phyloP scores from a whole-genome alignment of 2,888 invertebrate species.

The Hydroisotoma schaefferi region DNA sequence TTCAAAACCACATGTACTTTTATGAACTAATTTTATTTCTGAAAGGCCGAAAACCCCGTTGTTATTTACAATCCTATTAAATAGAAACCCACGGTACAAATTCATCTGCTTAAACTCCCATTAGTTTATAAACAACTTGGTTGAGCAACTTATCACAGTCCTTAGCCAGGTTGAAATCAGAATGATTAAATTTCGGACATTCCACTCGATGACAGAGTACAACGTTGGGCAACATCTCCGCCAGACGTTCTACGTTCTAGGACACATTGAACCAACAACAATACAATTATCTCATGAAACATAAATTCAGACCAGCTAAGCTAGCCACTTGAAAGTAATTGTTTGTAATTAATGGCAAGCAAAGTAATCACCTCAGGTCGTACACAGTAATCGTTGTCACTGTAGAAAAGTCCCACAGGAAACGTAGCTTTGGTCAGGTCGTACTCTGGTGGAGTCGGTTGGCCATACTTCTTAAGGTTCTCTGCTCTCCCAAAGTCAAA shows the following conservation, averaged over 20 bases:
- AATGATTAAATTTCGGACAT: slow-evolving; percentile 25
- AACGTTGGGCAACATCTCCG: not conserved
- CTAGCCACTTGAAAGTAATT: too few species aligned
- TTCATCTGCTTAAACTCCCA: too few species aligned
- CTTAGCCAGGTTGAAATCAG: slow-evolving; percentile 35
- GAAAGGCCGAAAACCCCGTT: too few species aligned
- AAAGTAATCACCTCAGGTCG: not conserved
- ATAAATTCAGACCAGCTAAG: too few species aligned
- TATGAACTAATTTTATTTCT: too few species aligned
- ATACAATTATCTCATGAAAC: too few species aligned
- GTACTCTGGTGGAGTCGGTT: slow-evolving; percentile 18
- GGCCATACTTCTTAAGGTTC: slow-evolving; percentile 10
- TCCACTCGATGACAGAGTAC: not conserved
- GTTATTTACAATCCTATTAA: too few species aligned
- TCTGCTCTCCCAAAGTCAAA: slow-evolving; percentile 49
- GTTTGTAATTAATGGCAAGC: not conserved
- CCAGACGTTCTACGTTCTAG: not conserved
- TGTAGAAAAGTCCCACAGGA: slow-evolving; percentile 49
- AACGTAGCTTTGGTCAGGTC: slow-evolving; percentile 15
- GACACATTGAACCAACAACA: not conserved
- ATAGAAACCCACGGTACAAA: too few species aligned
- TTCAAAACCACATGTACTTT: too few species aligned
- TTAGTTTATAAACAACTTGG: not conserved
- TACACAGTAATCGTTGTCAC: slow-evolving; percentile 38
- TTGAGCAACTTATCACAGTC: slow-evolving; percentile 18